A percentile compares a stretch with the other conserved stretches of the same genome.
Conservation (phyloP, 1,140 invertebrate species). For the Diplogasteroides magnus region DNA sequence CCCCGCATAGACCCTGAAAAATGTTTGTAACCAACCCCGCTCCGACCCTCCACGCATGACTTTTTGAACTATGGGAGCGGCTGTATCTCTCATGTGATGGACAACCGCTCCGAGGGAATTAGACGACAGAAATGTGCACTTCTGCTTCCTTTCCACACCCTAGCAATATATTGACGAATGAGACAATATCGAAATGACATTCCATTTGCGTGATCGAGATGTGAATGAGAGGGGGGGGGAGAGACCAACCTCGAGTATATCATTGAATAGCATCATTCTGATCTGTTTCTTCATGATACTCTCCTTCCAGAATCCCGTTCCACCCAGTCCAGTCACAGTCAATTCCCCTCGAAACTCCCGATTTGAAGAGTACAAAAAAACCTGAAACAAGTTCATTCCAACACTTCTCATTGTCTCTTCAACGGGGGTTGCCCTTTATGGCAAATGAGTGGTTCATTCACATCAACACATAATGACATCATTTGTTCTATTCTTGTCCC, state of each 20-base stretch:
- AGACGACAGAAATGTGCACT: not conserved
- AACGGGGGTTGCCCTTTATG: not conserved
- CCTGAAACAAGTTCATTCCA: slow-evolving; percentile 23
- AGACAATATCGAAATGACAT: too few species aligned
- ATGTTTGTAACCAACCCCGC: too few species aligned
- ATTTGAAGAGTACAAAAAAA: slow-evolving; percentile 18
- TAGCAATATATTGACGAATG: too few species aligned
- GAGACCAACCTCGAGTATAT: slow-evolving; percentile 30
- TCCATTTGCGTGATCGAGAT: too few species aligned
- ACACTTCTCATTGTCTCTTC: too few species aligned
- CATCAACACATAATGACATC: not conserved
- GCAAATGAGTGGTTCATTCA: not conserved
- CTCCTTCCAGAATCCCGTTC: slow-evolving; percentile 9
- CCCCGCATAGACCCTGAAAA: too few species aligned
- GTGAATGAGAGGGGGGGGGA: too few species aligned
- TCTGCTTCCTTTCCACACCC: not conserved
- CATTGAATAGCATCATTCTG: slow-evolving; percentile 26
- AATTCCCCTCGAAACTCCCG: slow-evolving; percentile 22
- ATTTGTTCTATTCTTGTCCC: not conserved
- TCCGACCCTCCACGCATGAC: too few species aligned
- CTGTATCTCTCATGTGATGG: not conserved
- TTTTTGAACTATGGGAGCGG: too few species aligned
- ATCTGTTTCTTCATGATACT: slow-evolving; percentile 12
- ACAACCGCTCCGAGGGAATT: slow-evolving; percentile 3
- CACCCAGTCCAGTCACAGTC: slow-evolving; percentile 15